Evolutionary conservation across 2,113 vertebrate genomes (phyloP).

Genomic region (Numenius arquata): DNA sequence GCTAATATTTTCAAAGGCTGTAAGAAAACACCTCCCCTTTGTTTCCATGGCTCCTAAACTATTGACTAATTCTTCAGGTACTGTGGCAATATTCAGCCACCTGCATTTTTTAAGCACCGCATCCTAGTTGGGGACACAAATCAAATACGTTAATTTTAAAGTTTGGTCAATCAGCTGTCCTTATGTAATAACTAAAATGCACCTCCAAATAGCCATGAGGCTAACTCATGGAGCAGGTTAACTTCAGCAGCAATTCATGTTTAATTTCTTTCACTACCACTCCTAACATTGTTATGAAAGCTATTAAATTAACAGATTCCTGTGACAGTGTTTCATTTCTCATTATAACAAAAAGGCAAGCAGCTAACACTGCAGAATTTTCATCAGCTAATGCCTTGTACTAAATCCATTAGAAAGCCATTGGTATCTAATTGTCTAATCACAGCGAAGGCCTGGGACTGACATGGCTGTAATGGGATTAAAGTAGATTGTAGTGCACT

Average conservation of each 20-base stretch:
- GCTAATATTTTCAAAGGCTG: not conserved
- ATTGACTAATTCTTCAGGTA: not conserved
- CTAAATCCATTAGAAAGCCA: slow-evolving; percentile 73
- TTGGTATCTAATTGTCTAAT: slow-evolving; percentile 77
- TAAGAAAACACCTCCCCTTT: not conserved
- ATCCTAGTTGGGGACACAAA: not conserved
- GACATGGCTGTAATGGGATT: slow-evolving; percentile 71
- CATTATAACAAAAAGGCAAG: slow-evolving; percentile 15
- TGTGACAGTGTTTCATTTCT: slow-evolving; percentile 37
- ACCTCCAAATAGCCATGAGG: not conserved
- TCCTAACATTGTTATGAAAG: slow-evolving; percentile 19
- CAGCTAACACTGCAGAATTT: slow-evolving; percentile 52
- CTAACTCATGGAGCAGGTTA: not conserved
- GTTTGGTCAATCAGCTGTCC: not conserved
- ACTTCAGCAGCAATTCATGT: not conserved
- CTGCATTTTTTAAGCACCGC: not conserved
- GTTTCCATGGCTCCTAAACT: not conserved
- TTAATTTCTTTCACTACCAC: slow-evolving; percentile 38
- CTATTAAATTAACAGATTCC: slow-evolving; percentile 60
- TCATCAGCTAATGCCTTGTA: slow-evolving; percentile 69
- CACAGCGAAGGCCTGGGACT: slow-evolving; percentile 56
- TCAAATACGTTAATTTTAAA: not conserved
- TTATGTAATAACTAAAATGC: not conserved
- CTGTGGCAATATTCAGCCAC: not conserved
- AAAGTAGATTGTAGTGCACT: slow-evolving; percentile 55